phyloP scores from a whole-genome alignment of 2,113 vertebrate species.

The Sula dactylatra region DNA sequence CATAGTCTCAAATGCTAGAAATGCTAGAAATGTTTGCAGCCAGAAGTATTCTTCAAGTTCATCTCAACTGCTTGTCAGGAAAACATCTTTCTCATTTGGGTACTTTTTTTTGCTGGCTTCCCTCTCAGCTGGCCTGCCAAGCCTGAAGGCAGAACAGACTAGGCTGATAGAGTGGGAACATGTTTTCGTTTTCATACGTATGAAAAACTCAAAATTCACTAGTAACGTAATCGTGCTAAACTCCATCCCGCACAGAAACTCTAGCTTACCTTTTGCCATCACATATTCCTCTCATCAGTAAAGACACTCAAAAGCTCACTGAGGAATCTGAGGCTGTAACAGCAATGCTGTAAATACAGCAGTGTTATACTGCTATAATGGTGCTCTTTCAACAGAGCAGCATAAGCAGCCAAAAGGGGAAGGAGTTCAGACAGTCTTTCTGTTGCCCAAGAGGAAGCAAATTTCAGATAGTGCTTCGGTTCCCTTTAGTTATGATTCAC shows the following conservation, averaged over 20 bases:
- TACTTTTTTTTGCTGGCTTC: background rate
- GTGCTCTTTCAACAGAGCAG: slow-evolving; percentile 3
- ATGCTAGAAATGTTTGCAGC: background rate
- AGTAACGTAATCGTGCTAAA: background rate
- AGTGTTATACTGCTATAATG: background rate
- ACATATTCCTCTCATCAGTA: background rate
- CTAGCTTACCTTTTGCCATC: background rate
- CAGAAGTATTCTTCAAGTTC: background rate
- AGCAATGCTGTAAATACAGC: background rate
- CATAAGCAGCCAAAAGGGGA: background rate
- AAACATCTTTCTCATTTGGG: background rate
- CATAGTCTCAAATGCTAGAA: background rate
- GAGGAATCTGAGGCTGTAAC: background rate
- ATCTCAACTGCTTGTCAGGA: background rate
- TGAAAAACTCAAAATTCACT: background rate
- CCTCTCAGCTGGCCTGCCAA: background rate
- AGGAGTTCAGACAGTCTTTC: background rate
- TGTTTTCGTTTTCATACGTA: background rate
- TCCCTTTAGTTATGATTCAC: slow-evolving; percentile 24
- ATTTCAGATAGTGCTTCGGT: background rate
- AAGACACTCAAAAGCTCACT: background rate
- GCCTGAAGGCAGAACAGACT: background rate
- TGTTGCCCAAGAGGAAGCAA: slow-evolving; percentile 18
- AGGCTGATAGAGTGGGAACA: background rate
- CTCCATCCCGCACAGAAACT: background rate